Base-by-base conservation (phyloP, 2,113 vertebrate species). In the Trachemys scripta region DNA sequence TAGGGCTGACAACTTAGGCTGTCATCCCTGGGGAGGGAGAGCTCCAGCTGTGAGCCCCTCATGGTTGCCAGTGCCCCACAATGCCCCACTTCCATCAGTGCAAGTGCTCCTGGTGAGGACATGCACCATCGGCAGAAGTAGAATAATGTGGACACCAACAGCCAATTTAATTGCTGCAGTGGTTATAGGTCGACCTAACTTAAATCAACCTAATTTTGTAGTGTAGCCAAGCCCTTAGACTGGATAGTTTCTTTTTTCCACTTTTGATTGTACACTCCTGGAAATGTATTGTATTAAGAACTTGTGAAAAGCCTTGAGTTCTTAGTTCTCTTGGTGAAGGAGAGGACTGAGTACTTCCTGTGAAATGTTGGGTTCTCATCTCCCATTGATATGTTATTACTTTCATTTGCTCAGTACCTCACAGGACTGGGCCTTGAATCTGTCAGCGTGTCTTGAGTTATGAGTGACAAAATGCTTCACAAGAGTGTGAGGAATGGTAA, bases 181-280 rank as follows among this genome's bases (percentile, higher is more conserved):
- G 57, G 27, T 29, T 62, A 13, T 62, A 62, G 25, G 27, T 62
- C 29, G 1, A 31, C 12, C 27, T 31, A 27, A 62, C 27, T 62
- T 29, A 31, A 62, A 12, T 62, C 27, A 14, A 31, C 29, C 29
- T 62, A 62, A 62, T 31, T 31, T 62, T 62, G 12, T 62, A 62
- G 29, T 31, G 57, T 62, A 31, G 27, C 12, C 56, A 57, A 57
- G 8, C 10, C 4, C 27, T 82, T 29, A 29, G 53, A 35, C 54
- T 78, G 11, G 14, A 8, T 22, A 9, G 82, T 84, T 22, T 57
- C 24, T 82, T 65, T 72, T 72, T 54, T 4, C 9, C 24, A 22
- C n/a, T 42, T 88, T 20, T 16, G 22, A 3, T 78, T 65, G 35
- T 78, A 35, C 0, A 1, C 0, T 0, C 22, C n/a, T 53, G n/a